phyloP scores from a whole-genome alignment of 2,113 vertebrate genomes.

The Trinectes maculatus region DNA sequence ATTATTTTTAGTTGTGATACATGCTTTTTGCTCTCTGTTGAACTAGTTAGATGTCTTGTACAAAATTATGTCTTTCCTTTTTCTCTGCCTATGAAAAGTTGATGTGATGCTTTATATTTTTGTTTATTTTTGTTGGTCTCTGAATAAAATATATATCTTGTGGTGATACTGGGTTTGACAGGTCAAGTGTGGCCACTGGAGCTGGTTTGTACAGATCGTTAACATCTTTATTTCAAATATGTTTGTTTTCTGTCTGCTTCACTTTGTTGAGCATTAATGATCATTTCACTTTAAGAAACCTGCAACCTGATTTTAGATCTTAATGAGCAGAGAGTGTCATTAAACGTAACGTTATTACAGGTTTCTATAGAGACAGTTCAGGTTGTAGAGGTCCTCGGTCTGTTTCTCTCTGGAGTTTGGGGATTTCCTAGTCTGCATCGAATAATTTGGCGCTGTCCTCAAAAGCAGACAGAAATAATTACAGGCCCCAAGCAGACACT shows the following conservation, averaged over 20 bases:
- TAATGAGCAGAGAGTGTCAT: not conserved
- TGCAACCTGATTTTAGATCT: not conserved
- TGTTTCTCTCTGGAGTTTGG: constrained; percentile 24
- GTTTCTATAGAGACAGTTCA: not conserved
- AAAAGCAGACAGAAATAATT: constrained; percentile 58
- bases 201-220: not conserved
- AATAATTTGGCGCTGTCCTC: constrained; percentile 34
- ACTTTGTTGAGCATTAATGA: not conserved
- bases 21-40: constrained; percentile 40
- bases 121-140: constrained; percentile 71
- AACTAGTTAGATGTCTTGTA: constrained; percentile 69
- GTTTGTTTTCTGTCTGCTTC: not conserved
- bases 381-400: not conserved
- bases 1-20: constrained; percentile 64
- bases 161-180: constrained; percentile 18
- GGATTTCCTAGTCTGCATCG: constrained; percentile 46
- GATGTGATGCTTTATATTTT: constrained; percentile 72
- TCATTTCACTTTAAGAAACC: constrained; percentile 6
- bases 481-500: constrained; percentile 50
- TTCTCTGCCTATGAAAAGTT: constrained; percentile 66
- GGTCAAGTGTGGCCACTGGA: too few relatives aligned
- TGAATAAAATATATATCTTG: constrained; percentile 75
- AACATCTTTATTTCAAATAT: constrained; percentile 12
- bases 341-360: not conserved
- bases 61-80: constrained; percentile 63